phyloP scores from a whole-genome alignment of 1,140 invertebrate species.

The Heterodera schachtii region DNA sequence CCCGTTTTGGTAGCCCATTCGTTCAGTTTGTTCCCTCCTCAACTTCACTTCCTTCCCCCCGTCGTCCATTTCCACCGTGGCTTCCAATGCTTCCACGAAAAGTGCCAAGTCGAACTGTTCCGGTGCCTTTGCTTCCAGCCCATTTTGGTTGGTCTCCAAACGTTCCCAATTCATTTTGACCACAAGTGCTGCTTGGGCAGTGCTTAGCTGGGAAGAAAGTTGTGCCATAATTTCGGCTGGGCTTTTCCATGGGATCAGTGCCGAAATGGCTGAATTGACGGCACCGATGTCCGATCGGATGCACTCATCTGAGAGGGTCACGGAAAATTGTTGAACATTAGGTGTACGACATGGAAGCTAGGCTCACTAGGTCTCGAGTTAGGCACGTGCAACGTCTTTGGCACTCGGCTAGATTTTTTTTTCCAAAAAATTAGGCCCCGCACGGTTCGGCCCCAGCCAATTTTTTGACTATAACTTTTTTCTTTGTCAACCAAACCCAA shows the following conservation, averaged over 20 bases:
- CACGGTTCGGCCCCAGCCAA: too few relatives aligned
- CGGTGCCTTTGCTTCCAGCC: neutral
- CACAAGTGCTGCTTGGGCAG: conserved; percentile 5
- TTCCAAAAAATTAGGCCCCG: too few relatives aligned
- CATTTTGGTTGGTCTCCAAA: conserved; percentile 8
- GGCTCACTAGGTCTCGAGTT: too few relatives aligned
- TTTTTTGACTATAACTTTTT: too few relatives aligned
- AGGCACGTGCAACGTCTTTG: too few relatives aligned
- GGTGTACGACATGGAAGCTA: too few relatives aligned
- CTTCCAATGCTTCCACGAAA: conserved; percentile 13
- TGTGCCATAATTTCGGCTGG: neutral
- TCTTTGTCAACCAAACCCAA: too few relatives aligned
- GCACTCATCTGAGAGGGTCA: neutral
- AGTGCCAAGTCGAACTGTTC: conserved; percentile 17
- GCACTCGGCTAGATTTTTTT: too few relatives aligned
- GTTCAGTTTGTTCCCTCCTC: conserved; percentile 27
- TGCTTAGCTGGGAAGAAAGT: neutral
- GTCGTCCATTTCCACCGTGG: conserved; percentile 18
- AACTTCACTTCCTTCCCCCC: conserved; percentile 13
- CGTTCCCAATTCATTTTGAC: conserved; percentile 19
- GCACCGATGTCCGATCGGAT: conserved; percentile 10
- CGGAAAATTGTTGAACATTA: too few relatives aligned
- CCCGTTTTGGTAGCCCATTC: conserved; percentile 1
- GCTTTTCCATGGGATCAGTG: neutral
- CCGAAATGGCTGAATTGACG: conserved; percentile 19